Evolutionary conservation across 2,888 invertebrate species (phyloP), one percentile per base, ranked within the genome.

Genomic region (Allolobophora icterica): DNA sequence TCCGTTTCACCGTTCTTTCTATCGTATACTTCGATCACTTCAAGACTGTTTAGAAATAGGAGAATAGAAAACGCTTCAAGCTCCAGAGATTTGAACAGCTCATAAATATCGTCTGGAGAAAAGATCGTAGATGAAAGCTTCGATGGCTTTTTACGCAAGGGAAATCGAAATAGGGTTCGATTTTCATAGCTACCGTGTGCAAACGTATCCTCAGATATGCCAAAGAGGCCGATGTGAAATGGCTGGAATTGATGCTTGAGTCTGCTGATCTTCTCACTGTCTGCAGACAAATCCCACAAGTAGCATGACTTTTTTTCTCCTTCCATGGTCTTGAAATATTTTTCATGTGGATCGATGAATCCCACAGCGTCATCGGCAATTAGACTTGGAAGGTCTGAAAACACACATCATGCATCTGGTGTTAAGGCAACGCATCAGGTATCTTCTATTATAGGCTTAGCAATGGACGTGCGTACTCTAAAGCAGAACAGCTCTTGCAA

Each of bases 141-240:
- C 17, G 91, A 91, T 1, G 90, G 84, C 21, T 5, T 84, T 21
- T 84, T 84, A 19, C 84, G 84, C 34, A 95, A 92, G 21, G 95
- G 95, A 45, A 95, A 93, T 33, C 95, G 92, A 91, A 95, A 94
- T 42, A 95, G 92, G 2, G 95, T 94, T 17, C 94, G 94, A 34
- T 92, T 91, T 33, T 33, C 84, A 89, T 92, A 94, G 52, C 89
- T 92, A 30, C 92, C 92, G 15, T 90, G 33, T 15, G 84, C 84
- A 87, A 92, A 91, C 33, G 91, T 91, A 15, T 90, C 87, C 42
- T 89, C 84, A 40, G 91, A 91, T 91, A 94, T 94, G 33, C 92
- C 93, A 91, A 94, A 94, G 15, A 94, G 89, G 21, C 92, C 92
- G 33, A 94, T 89, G 91, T 92, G 11, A 84, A 84, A 94, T 30